Base-by-base conservation (phyloP, 1,140 invertebrate genomes). In the Drosophila insularis region DNA sequence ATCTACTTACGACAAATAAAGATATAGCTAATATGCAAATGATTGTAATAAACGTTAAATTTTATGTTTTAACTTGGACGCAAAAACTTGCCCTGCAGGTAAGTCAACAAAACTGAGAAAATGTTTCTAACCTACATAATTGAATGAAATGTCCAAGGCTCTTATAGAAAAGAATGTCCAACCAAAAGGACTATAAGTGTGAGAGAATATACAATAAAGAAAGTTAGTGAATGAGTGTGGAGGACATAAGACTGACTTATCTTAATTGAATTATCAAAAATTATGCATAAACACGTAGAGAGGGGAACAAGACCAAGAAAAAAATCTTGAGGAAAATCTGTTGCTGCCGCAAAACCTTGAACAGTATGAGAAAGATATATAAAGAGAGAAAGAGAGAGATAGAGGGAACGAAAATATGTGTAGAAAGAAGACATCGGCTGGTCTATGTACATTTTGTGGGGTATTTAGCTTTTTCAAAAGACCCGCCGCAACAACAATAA, bases 181-280 rank as follows among this genome's bases (percentile, higher is more conserved):
- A 60, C 17, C 27, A 27, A 27, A 27, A 27, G 27, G 27, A 27
- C 27, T 27, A 27, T 3, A 27, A 27, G 27, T 27, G 27, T 27
- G 27, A 27, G 27, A 27, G 27, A 27, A 27, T 27, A 19, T 3
- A 50, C 17, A 50, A 50, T 8, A 11, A 10, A 10, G 43, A 21
- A 13, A 50, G 43, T 19, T 1, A 31, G 31, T 19, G 55, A 77
- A 54, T 37, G 54, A 62, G 66, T 63, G 39, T 46, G 39, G 11
- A 60, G 40, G 11, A 55, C 71, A 80, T 69, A 78, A 58, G 74
- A 80, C 74, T 78, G 74, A 80, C 74, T 78, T 80, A 80, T 80
- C 78, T 80, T 80, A 80, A 80, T 80, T 80, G 78, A 80, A 80
- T 80, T 80, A 80, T 80, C 78, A 80, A 80, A 79, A 80, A 80